A percentile compares a stretch with the other conserved stretches of the same genome.
phyloP scores from a whole-genome alignment of 2,113 vertebrate species.

The Microcebus ravelobensis region DNA sequence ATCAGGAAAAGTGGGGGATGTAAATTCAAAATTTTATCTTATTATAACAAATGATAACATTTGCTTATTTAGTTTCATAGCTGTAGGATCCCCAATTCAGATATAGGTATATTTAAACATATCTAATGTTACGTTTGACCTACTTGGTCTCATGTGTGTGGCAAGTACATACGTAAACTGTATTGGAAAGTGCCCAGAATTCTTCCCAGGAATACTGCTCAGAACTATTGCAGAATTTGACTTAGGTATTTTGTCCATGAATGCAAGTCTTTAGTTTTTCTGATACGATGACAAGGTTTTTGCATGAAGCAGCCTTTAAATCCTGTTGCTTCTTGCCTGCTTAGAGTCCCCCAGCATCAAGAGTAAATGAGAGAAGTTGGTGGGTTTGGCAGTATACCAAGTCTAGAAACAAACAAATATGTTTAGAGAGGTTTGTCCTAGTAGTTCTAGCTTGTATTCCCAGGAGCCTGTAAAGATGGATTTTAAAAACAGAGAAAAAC shows the following conservation, averaged over 20 bases:
- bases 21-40: background rate
- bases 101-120: background rate
- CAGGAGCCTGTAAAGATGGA: background rate
- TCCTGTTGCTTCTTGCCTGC: conserved; percentile 57
- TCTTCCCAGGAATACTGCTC: background rate
- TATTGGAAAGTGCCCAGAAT: background rate
- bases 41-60: background rate
- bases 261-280: background rate
- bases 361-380: background rate
- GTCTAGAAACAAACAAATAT: background rate
- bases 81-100: background rate
- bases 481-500: background rate
- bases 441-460: background rate
- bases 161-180: background rate
- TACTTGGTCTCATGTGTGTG: background rate
- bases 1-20: background rate
- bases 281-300: background rate
- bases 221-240: background rate
- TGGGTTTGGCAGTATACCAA: conserved; percentile 43
- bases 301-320: background rate
- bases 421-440: background rate
- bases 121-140: background rate
- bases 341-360: background rate
- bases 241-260: background rate
- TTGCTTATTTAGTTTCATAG: background rate